Evolutionary conservation across 2,113 vertebrate species (phyloP), one percentile per base, ranked within the genome.

Genomic region (Callopanchax toddi): DNA sequence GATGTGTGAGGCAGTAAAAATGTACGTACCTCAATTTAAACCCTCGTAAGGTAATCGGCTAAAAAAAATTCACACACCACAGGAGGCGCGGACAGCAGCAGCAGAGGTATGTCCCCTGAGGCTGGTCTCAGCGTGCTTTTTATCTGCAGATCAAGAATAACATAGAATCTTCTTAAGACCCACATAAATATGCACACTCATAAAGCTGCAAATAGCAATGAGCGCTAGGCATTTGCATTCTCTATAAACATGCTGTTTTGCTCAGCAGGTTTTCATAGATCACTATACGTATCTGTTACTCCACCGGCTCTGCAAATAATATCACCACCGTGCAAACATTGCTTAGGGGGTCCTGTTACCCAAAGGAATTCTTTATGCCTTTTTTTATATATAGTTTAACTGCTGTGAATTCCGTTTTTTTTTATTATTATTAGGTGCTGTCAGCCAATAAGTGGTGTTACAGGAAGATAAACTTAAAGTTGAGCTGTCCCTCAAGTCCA

Each of bases 171-270:
- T 82, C 36, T 55, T 1, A 13, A 52, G 32, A 60, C 65, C 58
- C 36, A 44, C 48, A 68, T 65, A 54, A 58, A 81, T 45, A 65
- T 62, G 18, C 69, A 84, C 79, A 67, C 80, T 61, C 55, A 68
- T 48, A 50, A 62, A 62, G 23, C 2, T 25, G 64, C 54, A 70
- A 67, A 63, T 46, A 11, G 56, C 7, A 49, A 60, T 46, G 39
- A 78, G n/a, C 40, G 49, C 0, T 2, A 11, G 29, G 36, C 51
- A 29, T 49, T 32, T 11, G 52, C 22, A 37, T 51, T 49, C 71
- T 62, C 80, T 40, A 8, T 52, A 54, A n/a, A 57, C 61, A n/a
- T 49, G 56, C 23, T 20, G 56, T 52, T 11, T 43, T 39, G 40
- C 76, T 48, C 73, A 53, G 55, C 81, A 71, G 61, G 50, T 50